Evolutionary conservation across 2,113 vertebrate species (phyloP), one percentile per base, ranked within the genome.

Genomic region (Chloroceryle aenea): DNA sequence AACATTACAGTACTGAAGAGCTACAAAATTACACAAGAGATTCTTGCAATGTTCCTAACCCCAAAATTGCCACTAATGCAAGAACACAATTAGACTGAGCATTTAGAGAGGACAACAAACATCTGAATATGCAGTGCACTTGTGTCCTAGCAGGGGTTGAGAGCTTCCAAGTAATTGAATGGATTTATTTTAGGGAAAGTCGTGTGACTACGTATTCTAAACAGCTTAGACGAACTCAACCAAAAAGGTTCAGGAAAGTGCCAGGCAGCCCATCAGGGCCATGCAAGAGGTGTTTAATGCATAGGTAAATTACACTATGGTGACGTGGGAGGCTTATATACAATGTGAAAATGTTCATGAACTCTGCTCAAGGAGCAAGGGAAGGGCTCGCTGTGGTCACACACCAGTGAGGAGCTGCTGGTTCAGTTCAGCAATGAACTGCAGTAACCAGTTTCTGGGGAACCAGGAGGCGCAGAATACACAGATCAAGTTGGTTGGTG

Each of bases 321-420:
- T 82, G 78, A 55, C 2, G 10, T 45, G 79, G 68, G 56, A 10
- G 50, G 76, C 19, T 90, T 6, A 7, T 16, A 71, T 67, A 72
- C 7, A 7, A 84, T 1, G 6, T 1, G 7, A 74, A 77, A 67
- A 59, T 56, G 29, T 59, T 73, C 55, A 38, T 85, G 93, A 0
- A 0, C 63, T 71, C 78, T 43, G 91, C 45, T 68, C 11, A 36
- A 27, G 1, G 67, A 47, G 62, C 0, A 8, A 87, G n/a, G 1
- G 3, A 73, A 13, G 0, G 0, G 63, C 64, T 88, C 4, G 0
- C 75, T 7, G 63, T 2, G 1, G 30, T 10, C 2, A 0, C 1
- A 2, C 43, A 42, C 42, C 72, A n/a, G 50, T 1, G 0, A 48
- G 20, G 38, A 5, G 9, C 2, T 50, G 12, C 29, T 87, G 71